Evolutionary conservation across 2,797 vertebrate genomes (phyloP).

Genomic region (Hypotaenidia okinawae): DNA sequence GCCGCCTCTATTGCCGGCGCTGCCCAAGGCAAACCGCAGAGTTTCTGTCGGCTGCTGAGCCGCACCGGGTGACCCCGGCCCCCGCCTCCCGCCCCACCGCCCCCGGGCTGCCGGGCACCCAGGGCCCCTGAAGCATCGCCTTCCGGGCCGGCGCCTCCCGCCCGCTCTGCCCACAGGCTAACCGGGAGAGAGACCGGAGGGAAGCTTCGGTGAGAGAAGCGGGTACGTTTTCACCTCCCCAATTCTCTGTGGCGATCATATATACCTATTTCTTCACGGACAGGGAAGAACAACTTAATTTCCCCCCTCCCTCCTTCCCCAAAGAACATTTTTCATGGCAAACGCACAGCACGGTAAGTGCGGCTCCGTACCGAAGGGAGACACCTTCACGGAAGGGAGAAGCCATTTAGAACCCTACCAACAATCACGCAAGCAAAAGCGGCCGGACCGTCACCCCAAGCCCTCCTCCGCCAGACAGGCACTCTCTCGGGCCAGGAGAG

Average conservation of each 20-base stretch:
- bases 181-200: neutral
- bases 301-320: too few species aligned
- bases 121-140: neutral
- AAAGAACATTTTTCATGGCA: neutral
- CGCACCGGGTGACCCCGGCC: neutral
- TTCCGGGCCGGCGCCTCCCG: neutral
- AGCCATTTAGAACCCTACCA: accelerated
- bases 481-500: neutral
- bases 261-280: accelerated
- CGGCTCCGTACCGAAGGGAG: neutral
- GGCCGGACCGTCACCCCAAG: neutral
- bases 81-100: neutral
- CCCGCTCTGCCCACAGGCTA: accelerated
- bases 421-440: neutral
- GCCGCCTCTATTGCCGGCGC: neutral
- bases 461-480: neutral
- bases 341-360: neutral
- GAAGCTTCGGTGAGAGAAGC: neutral
- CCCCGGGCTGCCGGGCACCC: neutral
- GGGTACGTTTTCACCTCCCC: accelerated
- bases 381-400: neutral
- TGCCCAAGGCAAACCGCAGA: neutral
- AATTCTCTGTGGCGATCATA: neutral
- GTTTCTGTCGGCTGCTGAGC: neutral
- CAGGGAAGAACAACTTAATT: too few species aligned